A percentile compares a stretch with the other conserved stretches of the same genome.
phyloP scores from a whole-genome alignment of 2,797 vertebrate species.

The Phalloptychus januarius region DNA sequence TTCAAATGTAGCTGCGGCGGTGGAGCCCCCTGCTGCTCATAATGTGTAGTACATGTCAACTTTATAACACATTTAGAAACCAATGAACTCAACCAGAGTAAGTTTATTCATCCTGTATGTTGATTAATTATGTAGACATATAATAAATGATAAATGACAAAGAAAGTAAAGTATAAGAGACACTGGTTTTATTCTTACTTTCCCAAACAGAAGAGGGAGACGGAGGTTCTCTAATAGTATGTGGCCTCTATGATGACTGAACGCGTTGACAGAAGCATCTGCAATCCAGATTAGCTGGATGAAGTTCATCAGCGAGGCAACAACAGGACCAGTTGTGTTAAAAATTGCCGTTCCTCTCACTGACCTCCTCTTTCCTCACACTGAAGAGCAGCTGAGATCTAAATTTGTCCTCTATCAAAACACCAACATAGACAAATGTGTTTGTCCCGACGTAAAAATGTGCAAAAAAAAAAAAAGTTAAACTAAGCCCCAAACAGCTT shows the following conservation, averaged over 20 bases:
- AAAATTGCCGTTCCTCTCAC: not conserved
- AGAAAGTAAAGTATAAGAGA: not conserved
- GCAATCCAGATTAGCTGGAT: not conserved
- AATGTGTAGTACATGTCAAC: not conserved
- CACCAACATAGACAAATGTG: too few species aligned
- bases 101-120: not conserved
- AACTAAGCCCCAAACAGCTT: too few species aligned
- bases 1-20: not conserved
- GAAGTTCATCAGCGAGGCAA: not conserved
- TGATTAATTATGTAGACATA: not conserved
- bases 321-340: not conserved
- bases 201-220: not conserved
- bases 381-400: not conserved
- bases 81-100: not conserved
- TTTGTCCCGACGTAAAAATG: too few species aligned
- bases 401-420: too few species aligned
- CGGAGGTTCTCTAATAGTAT: not conserved
- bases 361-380: not conserved
- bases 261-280: not conserved
- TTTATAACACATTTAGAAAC: not conserved
- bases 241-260: not conserved
- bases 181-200: not conserved
- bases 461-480: too few species aligned
- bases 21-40: constrained; percentile 46
- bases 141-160: not conserved